Base-by-base conservation (phyloP, 2,888 invertebrate species). In the Octodonta nipae region DNA sequence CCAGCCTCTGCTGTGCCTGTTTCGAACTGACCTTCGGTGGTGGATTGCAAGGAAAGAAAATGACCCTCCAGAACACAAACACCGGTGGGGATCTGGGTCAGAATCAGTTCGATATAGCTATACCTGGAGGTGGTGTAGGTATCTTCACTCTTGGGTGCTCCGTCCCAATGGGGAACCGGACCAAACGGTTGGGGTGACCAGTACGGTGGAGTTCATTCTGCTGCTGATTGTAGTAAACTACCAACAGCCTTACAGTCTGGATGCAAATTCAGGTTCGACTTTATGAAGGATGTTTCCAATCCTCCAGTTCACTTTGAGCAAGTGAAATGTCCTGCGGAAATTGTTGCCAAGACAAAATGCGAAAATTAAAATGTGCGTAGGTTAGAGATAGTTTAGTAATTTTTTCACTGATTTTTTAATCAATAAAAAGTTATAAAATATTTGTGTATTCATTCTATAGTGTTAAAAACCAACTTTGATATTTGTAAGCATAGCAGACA, bases 151-250 rank as follows among this genome's bases (percentile, higher is more conserved):
- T 33, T 26, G 45, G 45, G 8, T 47, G 45, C 25, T 15, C 14
- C 13, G 31, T n/a, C 36, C 10, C 43, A 44, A 30, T 45, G 45
- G 45, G 26, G 40, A 16, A 28, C 39, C 6, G 37, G 38, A 4
- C n/a, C n/a, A 16, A 28, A 22, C 11, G 45, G 43, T 10, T 47
- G 47, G 47, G 47, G 45, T 20, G 35, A 40, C 6, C 44, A 41
- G 26, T 41, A 42, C 26, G 42, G 41, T 16, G 45, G 47, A 4
- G 43, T 47, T 2, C 15, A 31, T 10, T 28, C 35, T 2, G 33
- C 32, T 15, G 28, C 30, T 2, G 40, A 47, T 16, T 47, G 47
- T 29, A 14, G 20, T 13, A 6, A 35, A 26, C 31, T 47, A 6
- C 45, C 47, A 7, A 26, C 17, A 20, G 28, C 15, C 13, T 33